phyloP scores from a whole-genome alignment of 2,797 vertebrate species.

The Botia kubotai region DNA sequence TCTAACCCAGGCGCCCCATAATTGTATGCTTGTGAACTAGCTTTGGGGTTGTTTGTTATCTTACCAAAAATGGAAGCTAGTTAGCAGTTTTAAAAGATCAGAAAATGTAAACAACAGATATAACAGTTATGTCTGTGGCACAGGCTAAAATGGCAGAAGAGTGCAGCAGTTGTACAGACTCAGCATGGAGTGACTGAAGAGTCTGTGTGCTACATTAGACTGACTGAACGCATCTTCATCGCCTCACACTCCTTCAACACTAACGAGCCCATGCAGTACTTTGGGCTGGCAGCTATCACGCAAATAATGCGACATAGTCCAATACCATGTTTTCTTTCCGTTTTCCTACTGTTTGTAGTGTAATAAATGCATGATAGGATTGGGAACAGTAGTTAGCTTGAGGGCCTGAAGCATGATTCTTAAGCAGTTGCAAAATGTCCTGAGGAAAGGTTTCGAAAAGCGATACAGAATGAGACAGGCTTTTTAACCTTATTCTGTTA shows the following conservation, averaged over 20 bases:
- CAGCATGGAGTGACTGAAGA: constrained; percentile 23
- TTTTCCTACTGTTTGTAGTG: constrained; percentile 28
- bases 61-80: constrained; percentile 7
- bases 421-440: constrained; percentile 15
- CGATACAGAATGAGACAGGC: background rate
- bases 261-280: constrained; percentile 28
- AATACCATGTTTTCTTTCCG: constrained; percentile 38
- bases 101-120: constrained; percentile 20
- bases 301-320: constrained; percentile 28
- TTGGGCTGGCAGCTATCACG: constrained; percentile 17
- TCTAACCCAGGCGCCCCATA: background rate
- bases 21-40: constrained; percentile 2
- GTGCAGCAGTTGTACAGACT: constrained; percentile 13
- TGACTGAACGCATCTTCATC: background rate
- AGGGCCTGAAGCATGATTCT: background rate
- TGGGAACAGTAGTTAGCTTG: constrained; percentile 22
- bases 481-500: constrained; percentile 20
- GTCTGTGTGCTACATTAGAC: constrained; percentile 8
- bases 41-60: constrained; percentile 4
- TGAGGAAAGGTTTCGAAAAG: constrained; percentile 10
- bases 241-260: constrained; percentile 11
- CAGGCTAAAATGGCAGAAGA: constrained; percentile 7
- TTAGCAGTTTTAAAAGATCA: constrained; percentile 13
- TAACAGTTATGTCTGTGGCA: background rate
- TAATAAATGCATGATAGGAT: constrained; percentile 41